phyloP scores from a whole-genome alignment of 2,113 vertebrate genomes.

The Sitta europaea region DNA sequence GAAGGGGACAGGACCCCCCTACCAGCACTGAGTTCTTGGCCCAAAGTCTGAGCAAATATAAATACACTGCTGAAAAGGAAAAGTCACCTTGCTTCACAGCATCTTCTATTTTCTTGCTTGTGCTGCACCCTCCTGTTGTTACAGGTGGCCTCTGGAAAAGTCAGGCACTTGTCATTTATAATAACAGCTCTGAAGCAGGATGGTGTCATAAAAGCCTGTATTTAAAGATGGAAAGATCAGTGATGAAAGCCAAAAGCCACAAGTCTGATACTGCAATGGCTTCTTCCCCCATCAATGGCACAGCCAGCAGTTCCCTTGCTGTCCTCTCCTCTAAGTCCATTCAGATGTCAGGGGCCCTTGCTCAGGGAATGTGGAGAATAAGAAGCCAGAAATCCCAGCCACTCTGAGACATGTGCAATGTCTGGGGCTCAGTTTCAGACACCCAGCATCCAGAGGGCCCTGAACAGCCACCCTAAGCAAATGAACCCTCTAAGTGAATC shows the following conservation, averaged over 20 bases:
- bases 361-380: background rate
- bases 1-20: background rate
- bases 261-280: background rate
- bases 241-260: background rate
- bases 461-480: background rate
- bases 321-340: background rate
- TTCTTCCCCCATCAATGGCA: background rate
- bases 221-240: background rate
- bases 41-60: background rate
- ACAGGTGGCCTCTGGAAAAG: background rate
- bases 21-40: background rate
- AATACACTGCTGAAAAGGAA: background rate
- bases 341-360: fast-evolving
- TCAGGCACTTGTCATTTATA: background rate
- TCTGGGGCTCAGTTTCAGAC: background rate
- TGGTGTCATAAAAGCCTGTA: background rate
- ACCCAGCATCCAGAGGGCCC: background rate
- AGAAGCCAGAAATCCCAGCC: background rate
- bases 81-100: background rate
- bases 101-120: background rate
- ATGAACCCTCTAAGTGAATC: background rate
- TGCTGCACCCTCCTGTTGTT: background rate
- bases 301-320: background rate
- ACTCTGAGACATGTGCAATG: background rate
- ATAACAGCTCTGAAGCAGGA: background rate